Base-by-base conservation (phyloP, 2,888 invertebrate genomes). In the Plagiodera versicolora region DNA sequence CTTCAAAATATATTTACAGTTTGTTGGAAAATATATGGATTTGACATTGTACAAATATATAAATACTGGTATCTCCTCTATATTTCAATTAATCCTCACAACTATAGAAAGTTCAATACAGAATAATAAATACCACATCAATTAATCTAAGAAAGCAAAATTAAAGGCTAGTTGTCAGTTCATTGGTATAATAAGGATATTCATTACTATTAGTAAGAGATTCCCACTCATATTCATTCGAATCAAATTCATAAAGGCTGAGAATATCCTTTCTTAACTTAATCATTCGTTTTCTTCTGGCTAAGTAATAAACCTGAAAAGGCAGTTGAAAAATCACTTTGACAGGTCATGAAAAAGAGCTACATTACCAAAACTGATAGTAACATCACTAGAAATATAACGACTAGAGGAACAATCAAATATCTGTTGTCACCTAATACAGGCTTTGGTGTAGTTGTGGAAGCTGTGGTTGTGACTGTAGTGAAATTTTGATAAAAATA, bases 161-260 rank as follows among this genome's bases (percentile, higher is more conserved):
- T 14, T 39, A 39, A 39, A 39, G 14, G 11, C 39, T 39, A 4
- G 39, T 39, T 1, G 39, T 39, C 4, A 39, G 14, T 39, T 61
- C 61, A 60, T 68, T 61, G 49, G 71, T 71, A 64, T 79, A 79
- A 64, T 69, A 71, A 11, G 75, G 72, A 64, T 74, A 74, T 49
- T 79, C 78, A 50, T 70, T 72, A 64, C 74, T 77, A 58, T 82
- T 83, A 9, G 65, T 58, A 24, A 88, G 76, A 49, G 86, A 83
- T 75, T 89, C 88, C 88, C 88, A 88, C 72, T 87, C 87, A 66
- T 86, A 84, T 72, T 87, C 87, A 69, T 87, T 87, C n/a, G 85
- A 83, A 70, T 88, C 88, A 77, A 88, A 89, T 68, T 86, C 87
- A 73, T 89, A 89, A 70, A 88, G 77, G 14, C 86, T 87, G 83